A percentile compares a stretch with the other conserved stretches of the same genome.
Evolutionary conservation across 2,888 invertebrate species (phyloP).

Genomic region (Dichetophora obliterata): DNA sequence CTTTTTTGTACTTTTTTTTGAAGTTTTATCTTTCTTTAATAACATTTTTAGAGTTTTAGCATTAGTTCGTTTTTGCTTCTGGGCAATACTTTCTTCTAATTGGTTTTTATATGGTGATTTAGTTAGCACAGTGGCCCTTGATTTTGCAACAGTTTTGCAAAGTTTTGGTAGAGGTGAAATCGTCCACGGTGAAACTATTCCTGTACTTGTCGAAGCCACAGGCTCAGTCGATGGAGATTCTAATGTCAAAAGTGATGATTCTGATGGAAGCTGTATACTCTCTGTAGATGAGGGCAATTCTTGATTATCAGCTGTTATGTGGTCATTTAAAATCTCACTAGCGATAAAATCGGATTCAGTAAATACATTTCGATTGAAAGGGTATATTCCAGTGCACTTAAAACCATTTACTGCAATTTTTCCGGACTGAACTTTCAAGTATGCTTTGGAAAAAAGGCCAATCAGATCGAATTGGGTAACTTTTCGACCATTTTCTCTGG

Average conservation of each 20-base stretch:
- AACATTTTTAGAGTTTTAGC: no score
- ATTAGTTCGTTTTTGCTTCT: no score
- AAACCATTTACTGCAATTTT: constrained; percentile 28
- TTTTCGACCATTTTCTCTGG: neutral
- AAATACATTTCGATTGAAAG: neutral
- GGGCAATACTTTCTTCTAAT: no score
- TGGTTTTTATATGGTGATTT: neutral
- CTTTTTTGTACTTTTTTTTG: no score
- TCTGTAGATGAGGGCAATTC: no score
- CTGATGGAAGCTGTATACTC: no score
- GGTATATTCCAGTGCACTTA: constrained; percentile 19
- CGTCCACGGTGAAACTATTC: no score
- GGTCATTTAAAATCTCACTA: neutral
- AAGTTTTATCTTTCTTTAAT: no score
- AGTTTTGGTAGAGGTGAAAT: neutral
- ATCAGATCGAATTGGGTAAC: constrained; percentile 31
- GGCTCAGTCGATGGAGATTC: no score
- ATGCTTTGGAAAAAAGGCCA: constrained; percentile 26
- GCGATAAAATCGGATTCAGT: neutral
- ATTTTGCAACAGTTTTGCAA: no score
- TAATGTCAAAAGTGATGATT: no score
- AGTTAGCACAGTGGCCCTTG: neutral
- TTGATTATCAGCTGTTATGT: neutral
- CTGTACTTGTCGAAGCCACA: no score
- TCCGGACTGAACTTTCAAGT: constrained; percentile 27